A percentile compares a stretch with the other conserved stretches of the same genome.
Evolutionary conservation across 2,797 vertebrate genomes (phyloP).

Genomic region (Scleropages formosus): DNA sequence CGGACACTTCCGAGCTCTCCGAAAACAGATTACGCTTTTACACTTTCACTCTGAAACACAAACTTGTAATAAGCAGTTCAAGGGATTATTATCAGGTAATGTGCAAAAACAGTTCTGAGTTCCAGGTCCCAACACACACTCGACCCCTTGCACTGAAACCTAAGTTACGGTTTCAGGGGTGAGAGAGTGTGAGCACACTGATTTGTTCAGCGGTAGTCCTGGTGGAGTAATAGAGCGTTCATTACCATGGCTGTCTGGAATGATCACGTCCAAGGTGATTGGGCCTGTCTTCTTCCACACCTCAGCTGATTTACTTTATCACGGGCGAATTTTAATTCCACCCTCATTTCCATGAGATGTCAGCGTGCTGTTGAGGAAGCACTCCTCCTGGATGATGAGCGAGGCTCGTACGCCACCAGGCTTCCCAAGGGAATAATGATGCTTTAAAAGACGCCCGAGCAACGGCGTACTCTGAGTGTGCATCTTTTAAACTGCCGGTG

Average conservation of each 20-base stretch:
- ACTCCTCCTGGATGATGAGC: conserved; percentile 30
- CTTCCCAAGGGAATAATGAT: conserved; percentile 28
- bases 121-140: neutral
- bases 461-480: neutral
- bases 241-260: conserved; percentile 4
- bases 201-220: neutral
- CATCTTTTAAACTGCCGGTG: conserved; percentile 23
- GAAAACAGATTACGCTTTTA: neutral
- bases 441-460: conserved; percentile 28
- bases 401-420: conserved; percentile 2
- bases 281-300: conserved; percentile 7
- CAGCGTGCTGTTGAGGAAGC: conserved; percentile 19
- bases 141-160: neutral
- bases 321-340: conserved; percentile 12
- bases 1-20: neutral
- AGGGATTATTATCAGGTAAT: neutral
- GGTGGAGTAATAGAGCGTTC: neutral
- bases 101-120: neutral
- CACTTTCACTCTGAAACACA: neutral
- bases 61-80: neutral
- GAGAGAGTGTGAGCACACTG: neutral
- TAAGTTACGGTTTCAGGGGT: neutral
- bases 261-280: conserved; percentile 7
- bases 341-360: conserved; percentile 18
- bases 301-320: neutral